Conservation (phyloP, 2,113 vertebrate genomes). For the Mionectes macconnelli region DNA sequence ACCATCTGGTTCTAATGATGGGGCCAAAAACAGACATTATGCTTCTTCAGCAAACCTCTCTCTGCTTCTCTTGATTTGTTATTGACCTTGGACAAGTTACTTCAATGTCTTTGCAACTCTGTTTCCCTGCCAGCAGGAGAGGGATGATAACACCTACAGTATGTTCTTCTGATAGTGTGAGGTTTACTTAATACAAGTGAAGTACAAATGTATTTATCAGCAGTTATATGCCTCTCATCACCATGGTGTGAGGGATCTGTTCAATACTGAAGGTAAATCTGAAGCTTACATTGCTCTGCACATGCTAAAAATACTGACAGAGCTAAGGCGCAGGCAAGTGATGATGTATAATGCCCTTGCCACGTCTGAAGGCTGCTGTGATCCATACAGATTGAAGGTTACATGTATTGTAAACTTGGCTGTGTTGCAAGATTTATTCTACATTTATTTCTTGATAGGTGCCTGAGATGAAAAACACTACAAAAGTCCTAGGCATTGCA, state of each 20-base stretch:
- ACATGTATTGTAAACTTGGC: constrained; percentile 34
- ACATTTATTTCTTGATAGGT: constrained; percentile 30
- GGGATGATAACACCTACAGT: not conserved
- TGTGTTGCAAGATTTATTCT: constrained; percentile 70
- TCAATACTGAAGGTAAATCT: not conserved
- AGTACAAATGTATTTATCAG: not conserved
- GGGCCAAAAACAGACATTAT: not conserved
- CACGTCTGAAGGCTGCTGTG: constrained; percentile 41
- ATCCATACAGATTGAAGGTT: constrained; percentile 74
- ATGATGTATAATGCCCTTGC: constrained; percentile 18
- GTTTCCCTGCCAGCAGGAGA: not conserved
- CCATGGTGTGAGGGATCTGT: not conserved
- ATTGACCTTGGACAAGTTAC: not conserved
- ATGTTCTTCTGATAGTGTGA: not conserved
- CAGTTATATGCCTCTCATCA: not conserved
- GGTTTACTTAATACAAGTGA: not conserved
- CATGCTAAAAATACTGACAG: not conserved
- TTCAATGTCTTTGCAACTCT: not conserved
- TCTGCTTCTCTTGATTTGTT: not conserved
- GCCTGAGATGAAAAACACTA: not conserved
- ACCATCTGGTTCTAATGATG: not conserved
- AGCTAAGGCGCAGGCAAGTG: not conserved
- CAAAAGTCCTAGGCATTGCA: not conserved
- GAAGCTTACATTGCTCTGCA: not conserved
- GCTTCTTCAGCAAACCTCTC: not conserved